Conservation (phyloP, 1,140 invertebrate genomes). For the Globodera rostochiensis region DNA sequence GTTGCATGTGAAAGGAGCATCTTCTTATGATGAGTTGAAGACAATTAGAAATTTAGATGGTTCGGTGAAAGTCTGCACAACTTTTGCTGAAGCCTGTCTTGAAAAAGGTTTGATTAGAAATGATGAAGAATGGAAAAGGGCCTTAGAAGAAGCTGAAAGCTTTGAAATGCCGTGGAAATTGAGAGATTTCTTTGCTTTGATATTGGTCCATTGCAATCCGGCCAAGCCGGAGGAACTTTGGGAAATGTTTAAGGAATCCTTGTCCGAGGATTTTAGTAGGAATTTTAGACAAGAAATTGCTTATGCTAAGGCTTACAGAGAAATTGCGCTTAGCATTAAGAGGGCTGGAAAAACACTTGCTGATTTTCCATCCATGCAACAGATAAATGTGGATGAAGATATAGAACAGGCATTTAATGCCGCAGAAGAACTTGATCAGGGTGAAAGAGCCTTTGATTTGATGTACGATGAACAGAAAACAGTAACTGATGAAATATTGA, state of each 20-base stretch:
- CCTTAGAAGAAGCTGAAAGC: too few relatives aligned
- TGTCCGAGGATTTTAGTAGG: too few relatives aligned
- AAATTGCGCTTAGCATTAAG: not conserved
- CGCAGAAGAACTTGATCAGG: not conserved
- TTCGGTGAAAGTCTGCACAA: not conserved
- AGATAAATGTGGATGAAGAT: slow-evolving; percentile 2
- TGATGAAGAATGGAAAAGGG: too few relatives aligned
- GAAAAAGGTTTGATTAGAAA: too few relatives aligned
- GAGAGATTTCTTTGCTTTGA: too few relatives aligned
- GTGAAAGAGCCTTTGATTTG: not conserved
- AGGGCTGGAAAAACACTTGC: not conserved
- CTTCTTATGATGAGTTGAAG: not conserved
- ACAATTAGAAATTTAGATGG: not conserved
- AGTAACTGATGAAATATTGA: not conserved
- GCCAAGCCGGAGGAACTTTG: too few relatives aligned
- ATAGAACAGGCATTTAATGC: not conserved
- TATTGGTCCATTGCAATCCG: too few relatives aligned
- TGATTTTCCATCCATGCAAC: slow-evolving; percentile 7
- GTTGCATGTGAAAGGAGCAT: not conserved
- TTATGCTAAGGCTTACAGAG: not conserved
- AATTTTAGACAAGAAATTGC: not conserved
- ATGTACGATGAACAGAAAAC: not conserved
- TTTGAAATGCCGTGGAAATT: too few relatives aligned
- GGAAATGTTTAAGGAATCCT: not conserved
- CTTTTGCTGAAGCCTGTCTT: too few relatives aligned